Evolutionary conservation across 2,797 vertebrate genomes (phyloP), one percentile per base, ranked within the genome.

Genomic region (Arctocebus calabarensis): DNA sequence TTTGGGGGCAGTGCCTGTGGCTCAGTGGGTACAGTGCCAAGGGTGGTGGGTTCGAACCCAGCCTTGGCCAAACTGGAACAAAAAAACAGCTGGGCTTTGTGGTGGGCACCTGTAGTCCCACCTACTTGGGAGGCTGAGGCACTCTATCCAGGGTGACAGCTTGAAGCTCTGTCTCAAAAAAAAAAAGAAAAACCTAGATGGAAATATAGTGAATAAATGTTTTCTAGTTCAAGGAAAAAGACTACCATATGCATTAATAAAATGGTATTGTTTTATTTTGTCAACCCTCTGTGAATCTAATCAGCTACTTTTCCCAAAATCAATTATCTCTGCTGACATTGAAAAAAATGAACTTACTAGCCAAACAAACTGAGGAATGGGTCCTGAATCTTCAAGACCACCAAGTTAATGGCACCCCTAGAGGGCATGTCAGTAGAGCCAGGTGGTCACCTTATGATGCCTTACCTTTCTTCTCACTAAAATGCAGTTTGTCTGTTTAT

Each of bases 241-340:
- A 82, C 45, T 66, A 73, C 9, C 59, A 77, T 23, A 43, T 29
- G 74, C 27, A 75, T 37, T 37, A 89, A 40, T 64, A 40, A 91
- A 96, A 89, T 66, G 52, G 32, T 32, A 92, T 79, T 83, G n/a
- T 37, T 93, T 97, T 94, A 95, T 59, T 48, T n/a, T 83, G 43
- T 79, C 52, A 43, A 52, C 25, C 13, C 16, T 68, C 22, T 32
- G 2, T 88, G 59, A 64, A 52, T 88, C 64, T 70, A 37, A 16
- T 79, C 57, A 88, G 55, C 75, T 78, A 88, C 68, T 90, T 73
- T 88, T 57, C 37, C 43, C 22, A 19, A 95, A 32, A 92, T 55
- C 32, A 78, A 48, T 74, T 70, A 88, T 90, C 32, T 82, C 48
- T 57, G 57, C 16, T 59, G 43, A 92, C 52, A 64, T 34, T 32